phyloP scores from a whole-genome alignment of 2,113 vertebrate species.

The Entomyzon cyanotis region DNA sequence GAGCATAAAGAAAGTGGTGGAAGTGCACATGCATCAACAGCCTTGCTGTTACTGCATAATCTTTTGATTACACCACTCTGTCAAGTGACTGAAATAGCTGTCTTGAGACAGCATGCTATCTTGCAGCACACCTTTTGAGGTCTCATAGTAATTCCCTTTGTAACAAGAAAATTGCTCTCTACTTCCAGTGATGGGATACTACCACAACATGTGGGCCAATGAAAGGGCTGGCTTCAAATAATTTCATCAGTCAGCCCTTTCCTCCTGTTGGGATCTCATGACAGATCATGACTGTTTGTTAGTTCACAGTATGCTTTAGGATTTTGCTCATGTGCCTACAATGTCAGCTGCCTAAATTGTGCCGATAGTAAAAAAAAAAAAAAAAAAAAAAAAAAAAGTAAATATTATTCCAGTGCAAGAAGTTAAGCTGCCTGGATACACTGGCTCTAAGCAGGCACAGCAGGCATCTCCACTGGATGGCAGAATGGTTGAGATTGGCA shows the following conservation, averaged over 20 bases:
- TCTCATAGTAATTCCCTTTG: not conserved
- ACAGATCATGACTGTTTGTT: not conserved
- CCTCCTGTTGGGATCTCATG: not conserved
- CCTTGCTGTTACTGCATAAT: constrained; percentile 40
- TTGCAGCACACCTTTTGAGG: not conserved
- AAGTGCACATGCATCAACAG: constrained; percentile 7
- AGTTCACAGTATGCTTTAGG: not conserved
- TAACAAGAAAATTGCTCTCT: constrained; percentile 3
- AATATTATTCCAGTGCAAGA: not conserved
- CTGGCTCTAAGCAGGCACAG: accelerated
- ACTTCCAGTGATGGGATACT: not conserved
- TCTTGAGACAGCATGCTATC: constrained; percentile 39
- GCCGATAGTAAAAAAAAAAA: not conserved
- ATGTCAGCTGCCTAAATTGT: not conserved
- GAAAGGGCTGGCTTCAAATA: not conserved
- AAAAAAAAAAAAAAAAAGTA: not conserved
- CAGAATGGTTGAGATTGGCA: not conserved
- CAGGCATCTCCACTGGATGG: not conserved
- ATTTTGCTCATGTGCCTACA: not conserved
- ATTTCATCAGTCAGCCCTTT: not conserved
- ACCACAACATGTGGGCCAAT: not conserved
- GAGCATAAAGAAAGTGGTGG: not conserved
- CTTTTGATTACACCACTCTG: constrained; percentile 39
- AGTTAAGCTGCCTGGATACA: not conserved
- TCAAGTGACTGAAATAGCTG: constrained; percentile 36